Conservation (phyloP, 2,797 vertebrate species). For the Remorina albescens region DNA sequence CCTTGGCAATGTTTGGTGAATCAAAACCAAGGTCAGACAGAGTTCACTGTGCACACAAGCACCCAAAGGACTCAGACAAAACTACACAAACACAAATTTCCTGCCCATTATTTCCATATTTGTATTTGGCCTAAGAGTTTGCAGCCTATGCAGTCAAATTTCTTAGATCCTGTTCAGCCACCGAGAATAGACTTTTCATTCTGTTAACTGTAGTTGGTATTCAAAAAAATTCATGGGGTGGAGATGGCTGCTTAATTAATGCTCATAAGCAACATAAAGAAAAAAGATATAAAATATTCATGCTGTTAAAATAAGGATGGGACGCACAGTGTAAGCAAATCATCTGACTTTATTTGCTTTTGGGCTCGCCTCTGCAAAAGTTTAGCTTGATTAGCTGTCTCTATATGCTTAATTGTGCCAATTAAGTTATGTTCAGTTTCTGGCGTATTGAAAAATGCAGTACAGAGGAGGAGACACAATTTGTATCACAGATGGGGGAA, state of each 20-base stretch:
- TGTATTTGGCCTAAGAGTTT: constrained; percentile 52
- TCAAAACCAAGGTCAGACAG: constrained; percentile 77
- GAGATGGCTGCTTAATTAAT: constrained; percentile 69
- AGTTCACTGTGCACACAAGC: constrained; percentile 69
- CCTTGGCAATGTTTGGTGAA: constrained; percentile 76
- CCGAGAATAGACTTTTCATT: constrained; percentile 62
- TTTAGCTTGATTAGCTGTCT: constrained; percentile 69
- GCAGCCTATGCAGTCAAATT: constrained; percentile 63
- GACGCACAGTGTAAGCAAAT: constrained; percentile 77
- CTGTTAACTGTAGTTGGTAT: constrained; percentile 67
- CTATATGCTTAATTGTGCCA: constrained; percentile 67
- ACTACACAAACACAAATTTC: constrained; percentile 52
- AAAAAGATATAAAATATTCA: constrained; percentile 78
- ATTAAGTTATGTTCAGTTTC: constrained; percentile 73
- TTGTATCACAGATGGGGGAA: constrained; percentile 53
- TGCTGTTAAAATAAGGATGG: constrained; percentile 70
- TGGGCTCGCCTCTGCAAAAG: constrained; percentile 57
- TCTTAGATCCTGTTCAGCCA: constrained; percentile 65
- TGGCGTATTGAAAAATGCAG: constrained; percentile 52
- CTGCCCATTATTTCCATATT: constrained; percentile 64
- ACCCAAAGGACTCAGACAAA: constrained; percentile 53
- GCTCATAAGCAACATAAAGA: constrained; percentile 76
- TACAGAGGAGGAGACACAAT: constrained; percentile 42
- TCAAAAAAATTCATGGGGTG: constrained; percentile 67
- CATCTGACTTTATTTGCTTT: constrained; percentile 74